Percentiles rank a stretch among this genome's conserved stretches.
Evolutionary conservation across 2,888 invertebrate genomes (phyloP).

Genomic region (Drosophila meridionalis): DNA sequence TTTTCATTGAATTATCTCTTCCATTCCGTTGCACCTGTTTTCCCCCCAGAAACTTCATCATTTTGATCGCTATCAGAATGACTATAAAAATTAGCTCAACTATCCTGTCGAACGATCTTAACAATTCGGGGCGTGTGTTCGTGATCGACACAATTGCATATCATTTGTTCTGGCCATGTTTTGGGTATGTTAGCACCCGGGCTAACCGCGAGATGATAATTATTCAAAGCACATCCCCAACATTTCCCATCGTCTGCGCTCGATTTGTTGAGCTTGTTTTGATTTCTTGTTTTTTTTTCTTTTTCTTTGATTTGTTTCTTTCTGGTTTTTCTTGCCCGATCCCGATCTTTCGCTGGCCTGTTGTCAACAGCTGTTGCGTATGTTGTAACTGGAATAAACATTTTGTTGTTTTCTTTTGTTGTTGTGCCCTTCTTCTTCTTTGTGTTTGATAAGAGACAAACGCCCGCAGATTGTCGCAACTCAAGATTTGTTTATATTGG

Average conservation of each 20-base stretch:
- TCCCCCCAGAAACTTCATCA: not conserved
- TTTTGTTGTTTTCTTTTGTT: slow-evolving; percentile 10
- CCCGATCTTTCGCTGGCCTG: slow-evolving; percentile 12
- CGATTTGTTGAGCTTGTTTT: slow-evolving; percentile 46
- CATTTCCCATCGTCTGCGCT: slow-evolving; percentile 22
- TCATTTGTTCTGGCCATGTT: slow-evolving; percentile 28
- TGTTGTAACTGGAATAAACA: slow-evolving; percentile 67
- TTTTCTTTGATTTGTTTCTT: slow-evolving; percentile 5
- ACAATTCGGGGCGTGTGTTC: slow-evolving; percentile 15
- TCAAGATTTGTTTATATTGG: slow-evolving; percentile 15
- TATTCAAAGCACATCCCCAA: slow-evolving; percentile 52
- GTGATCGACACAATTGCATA: slow-evolving; percentile 40
- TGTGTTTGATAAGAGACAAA: slow-evolving; percentile 52
- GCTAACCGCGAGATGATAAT: slow-evolving; percentile 45
- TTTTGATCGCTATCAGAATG: not conserved
- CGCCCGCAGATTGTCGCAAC: slow-evolving; percentile 46
- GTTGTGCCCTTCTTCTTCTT: slow-evolving; percentile 22
- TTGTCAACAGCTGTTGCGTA: slow-evolving; percentile 61
- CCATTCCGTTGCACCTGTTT: not conserved
- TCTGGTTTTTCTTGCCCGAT: slow-evolving; percentile 9
- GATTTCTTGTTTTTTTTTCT: slow-evolving; percentile 47
- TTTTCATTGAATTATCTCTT: too few species aligned
- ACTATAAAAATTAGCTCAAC: slow-evolving; percentile 18
- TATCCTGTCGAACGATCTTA: slow-evolving; percentile 10
- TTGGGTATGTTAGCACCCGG: slow-evolving; percentile 44